Percentiles rank a stretch among this genome's conserved stretches.
Conservation (phyloP, 2,797 vertebrate species). For the Myioborus melanocephalus region DNA sequence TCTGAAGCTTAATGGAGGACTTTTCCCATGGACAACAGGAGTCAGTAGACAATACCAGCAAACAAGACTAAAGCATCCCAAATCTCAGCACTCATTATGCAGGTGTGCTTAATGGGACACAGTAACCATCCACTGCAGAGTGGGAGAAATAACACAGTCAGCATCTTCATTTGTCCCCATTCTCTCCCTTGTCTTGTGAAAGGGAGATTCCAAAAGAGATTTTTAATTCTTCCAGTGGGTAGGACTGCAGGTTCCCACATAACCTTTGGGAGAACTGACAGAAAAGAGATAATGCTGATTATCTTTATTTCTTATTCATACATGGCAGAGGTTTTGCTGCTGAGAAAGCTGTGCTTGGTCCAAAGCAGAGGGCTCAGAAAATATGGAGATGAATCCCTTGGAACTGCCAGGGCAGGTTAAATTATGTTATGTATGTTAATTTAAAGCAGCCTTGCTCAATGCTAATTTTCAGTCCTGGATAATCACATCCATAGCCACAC, state of each 20-base stretch:
- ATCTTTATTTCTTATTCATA: neutral
- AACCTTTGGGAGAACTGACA: neutral
- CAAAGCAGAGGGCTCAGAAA: neutral
- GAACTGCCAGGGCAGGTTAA: neutral
- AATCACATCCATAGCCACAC: neutral
- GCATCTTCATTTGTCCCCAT: too few species aligned
- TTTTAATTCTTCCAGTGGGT: neutral
- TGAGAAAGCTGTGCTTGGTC: neutral
- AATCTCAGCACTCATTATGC: neutral
- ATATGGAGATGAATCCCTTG: neutral
- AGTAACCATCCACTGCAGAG: neutral
- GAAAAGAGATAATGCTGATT: neutral
- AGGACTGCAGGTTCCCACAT: neutral
- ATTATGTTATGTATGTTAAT: neutral
- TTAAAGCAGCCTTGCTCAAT: neutral
- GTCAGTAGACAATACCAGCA: accelerated
- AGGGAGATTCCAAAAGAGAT: neutral
- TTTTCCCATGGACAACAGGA: neutral
- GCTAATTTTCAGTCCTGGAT: neutral
- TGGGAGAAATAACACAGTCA: neutral
- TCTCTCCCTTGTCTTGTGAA: neutral
- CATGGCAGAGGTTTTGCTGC: neutral
- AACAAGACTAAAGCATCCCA: neutral
- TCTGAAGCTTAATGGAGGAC: neutral
- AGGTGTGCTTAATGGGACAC: neutral